Conservation (phyloP, 2,888 invertebrate genomes). For the Yponomeuta malinellus region DNA sequence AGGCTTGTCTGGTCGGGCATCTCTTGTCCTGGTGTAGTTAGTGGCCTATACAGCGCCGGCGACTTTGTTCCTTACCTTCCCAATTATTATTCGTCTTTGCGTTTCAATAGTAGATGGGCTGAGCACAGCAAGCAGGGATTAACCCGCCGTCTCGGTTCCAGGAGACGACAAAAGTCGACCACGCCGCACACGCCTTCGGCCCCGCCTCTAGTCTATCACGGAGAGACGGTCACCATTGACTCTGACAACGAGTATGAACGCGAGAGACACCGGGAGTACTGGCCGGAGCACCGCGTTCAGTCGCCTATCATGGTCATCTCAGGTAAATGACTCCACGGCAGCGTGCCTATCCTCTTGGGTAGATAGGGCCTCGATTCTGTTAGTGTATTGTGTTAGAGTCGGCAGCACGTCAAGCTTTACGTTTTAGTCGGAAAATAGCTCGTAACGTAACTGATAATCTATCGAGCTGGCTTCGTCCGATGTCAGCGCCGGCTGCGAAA, state of each 20-base stretch:
- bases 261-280: conserved; percentile 51
- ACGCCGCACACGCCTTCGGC: conserved; percentile 83
- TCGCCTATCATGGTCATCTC: conserved; percentile 63
- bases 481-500: no score
- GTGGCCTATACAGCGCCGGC: no score
- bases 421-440: no score
- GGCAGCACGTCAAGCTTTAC: no score
- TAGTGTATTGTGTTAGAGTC: not conserved
- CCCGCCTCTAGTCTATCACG: conserved; percentile 71
- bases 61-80: no score
- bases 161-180: conserved; percentile 59
- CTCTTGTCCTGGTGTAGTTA: no score
- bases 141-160: conserved; percentile 23
- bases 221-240: conserved; percentile 64
- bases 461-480: no score
- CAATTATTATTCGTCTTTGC: no score
- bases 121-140: not conserved
- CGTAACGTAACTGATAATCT: no score
- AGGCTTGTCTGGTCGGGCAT: no score
- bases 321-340: conserved; percentile 32
- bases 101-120: no score
- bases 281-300: conserved; percentile 46
- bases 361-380: not conserved
- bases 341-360: no score
- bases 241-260: conserved; percentile 54